Evolutionary conservation across 2,888 invertebrate species (phyloP).

Genomic region (Eristalis tenax): DNA sequence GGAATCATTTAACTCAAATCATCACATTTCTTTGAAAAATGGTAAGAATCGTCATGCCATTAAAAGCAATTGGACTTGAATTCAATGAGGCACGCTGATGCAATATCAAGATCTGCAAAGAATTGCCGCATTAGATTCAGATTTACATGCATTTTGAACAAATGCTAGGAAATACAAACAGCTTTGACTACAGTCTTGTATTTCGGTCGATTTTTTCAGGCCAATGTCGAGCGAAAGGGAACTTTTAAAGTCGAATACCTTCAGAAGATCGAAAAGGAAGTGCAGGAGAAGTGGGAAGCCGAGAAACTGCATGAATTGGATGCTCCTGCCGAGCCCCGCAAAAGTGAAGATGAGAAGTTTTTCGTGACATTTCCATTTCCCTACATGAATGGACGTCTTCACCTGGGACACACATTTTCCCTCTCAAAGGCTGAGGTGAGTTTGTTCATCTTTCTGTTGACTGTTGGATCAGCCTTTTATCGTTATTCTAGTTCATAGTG

Average conservation of each 20-base stretch:
- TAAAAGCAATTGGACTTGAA: background rate
- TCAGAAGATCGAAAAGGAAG: slow-evolving; percentile 91
- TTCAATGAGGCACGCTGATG: slow-evolving; percentile 5
- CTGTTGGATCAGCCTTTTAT: background rate
- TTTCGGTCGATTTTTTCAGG: slow-evolving; percentile 72
- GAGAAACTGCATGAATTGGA: slow-evolving; percentile 91
- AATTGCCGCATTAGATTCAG: background rate
- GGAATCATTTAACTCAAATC: background rate
- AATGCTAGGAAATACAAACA: background rate
- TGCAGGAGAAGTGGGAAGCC: slow-evolving; percentile 93
- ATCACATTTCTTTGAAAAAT: slow-evolving; percentile 37
- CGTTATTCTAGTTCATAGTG: slow-evolving; percentile 88
- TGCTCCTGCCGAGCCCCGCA: slow-evolving; percentile 85
- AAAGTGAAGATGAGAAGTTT: slow-evolving; percentile 89
- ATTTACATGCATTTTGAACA: background rate
- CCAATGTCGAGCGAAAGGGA: slow-evolving; percentile 89
- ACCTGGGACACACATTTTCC: slow-evolving; percentile 98
- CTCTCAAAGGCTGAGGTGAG: slow-evolving; percentile 97
- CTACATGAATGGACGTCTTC: slow-evolving; percentile 99
- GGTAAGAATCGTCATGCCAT: slow-evolving; percentile 2
- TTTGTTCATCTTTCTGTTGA: background rate
- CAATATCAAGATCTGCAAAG: background rate
- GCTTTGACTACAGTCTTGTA: background rate
- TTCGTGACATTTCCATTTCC: slow-evolving; percentile 98
- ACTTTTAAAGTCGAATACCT: slow-evolving; percentile 98